Evolutionary conservation across 2,888 invertebrate species (phyloP).

Genomic region (Dione juno): DNA sequence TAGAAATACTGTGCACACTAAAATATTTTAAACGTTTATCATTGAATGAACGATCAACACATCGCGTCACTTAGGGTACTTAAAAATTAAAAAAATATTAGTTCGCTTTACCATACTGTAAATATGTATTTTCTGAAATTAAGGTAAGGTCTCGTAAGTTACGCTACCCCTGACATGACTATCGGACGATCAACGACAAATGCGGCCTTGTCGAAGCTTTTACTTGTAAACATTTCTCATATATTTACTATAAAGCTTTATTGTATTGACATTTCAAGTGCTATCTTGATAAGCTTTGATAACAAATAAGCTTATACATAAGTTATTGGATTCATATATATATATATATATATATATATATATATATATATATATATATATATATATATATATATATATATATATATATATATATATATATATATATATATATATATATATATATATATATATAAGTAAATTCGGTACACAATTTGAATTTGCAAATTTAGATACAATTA

Average conservation of each 20-base stretch:
- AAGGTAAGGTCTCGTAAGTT: slow-evolving; percentile 52
- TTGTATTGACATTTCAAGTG: slow-evolving; percentile 4
- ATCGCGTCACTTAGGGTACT: no score
- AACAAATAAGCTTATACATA: not conserved
- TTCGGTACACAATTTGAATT: not conserved
- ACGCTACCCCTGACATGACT: slow-evolving; percentile 48
- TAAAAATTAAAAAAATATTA: not conserved
- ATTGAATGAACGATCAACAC: no score
- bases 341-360: no score
- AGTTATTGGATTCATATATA: not conserved
- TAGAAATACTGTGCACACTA: no score
- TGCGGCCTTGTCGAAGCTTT: slow-evolving; percentile 48
- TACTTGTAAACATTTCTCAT: slow-evolving; percentile 10
- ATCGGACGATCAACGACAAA: slow-evolving; percentile 58
- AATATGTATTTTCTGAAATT: slow-evolving; percentile 16
- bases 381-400: no score
- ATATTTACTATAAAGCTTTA: not conserved
- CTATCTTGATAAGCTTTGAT: not conserved
- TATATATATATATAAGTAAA: no score
- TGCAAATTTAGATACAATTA: not conserved
- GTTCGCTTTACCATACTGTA: not conserved
- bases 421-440: no score
- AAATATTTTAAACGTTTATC: no score
- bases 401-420: no score
- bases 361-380: no score